Base-by-base conservation (phyloP, 2,797 vertebrate genomes). In the Hephaestus fuliginosus region DNA sequence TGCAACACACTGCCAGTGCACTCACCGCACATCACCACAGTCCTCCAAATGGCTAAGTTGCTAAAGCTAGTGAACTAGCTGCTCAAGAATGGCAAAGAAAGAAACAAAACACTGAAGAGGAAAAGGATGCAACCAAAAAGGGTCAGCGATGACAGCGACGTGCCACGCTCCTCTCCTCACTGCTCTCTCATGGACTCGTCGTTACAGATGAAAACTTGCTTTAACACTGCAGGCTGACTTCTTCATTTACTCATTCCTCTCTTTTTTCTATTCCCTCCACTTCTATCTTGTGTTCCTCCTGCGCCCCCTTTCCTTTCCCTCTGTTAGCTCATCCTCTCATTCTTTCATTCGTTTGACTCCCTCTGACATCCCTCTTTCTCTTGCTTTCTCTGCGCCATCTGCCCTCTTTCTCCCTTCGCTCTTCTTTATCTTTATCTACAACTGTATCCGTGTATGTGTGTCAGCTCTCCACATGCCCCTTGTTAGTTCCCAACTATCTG, bases 401-500 rank as follows among this genome's bases (percentile, higher is more conserved):
- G 44, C 25, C 57, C 28, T 20, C 49, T 64, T 22, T 13, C 33
- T 49, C 5, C 14, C 30, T 15, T n/a, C 15, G 30, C 30, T 56
- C 44, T 44, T 77, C 33, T 69, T 51, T 43, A 61, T 43, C 22
- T 70, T 22, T 7, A 33, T n/a, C 48, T 43, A 8, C 28, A 22
- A n/a, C 3, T 70, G 14, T 10, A 20, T 46, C 14, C 33, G 39
- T 33, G 22, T 74, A 8, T 57, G 70, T 78, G 56, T 78, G 62
- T 82, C 55, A 28, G 56, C 28, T 80, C 70, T 74, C 71, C 57
- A 63, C 70, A 82, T 82, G 72, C 52, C 60, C 72, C 72, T 84
- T 14, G 61, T 88, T 86, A 90, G 68, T 63, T 76, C 52, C 30
- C 61, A 72, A 66, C 72, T 81, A 79, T 79, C 66, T 30, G 30